These are phyloP conservation scores for Hippoglossus stenolepis DNA, from an alignment of 2,113 vertebrate genomes.

Conservation along the genomic window DNA sequence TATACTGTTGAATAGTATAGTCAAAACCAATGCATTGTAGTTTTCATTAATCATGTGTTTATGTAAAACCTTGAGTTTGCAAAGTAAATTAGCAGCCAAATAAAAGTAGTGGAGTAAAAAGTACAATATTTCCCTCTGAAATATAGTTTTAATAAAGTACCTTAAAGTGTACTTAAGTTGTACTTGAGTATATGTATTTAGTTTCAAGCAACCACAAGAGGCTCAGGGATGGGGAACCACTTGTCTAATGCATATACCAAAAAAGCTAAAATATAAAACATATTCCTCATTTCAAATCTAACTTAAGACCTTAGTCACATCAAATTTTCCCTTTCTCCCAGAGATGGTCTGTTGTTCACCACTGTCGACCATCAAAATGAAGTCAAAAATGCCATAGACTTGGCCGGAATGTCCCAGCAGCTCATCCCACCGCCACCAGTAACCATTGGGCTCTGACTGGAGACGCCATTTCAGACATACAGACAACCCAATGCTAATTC, in stretches of 20 bases:
- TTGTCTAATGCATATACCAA: background rate
- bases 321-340: slow-evolving; percentile 3
- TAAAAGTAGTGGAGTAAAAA: background rate
- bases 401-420: slow-evolving; percentile 41
- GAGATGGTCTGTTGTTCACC: background rate
- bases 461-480: slow-evolving; percentile 33
- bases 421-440: slow-evolving; percentile 36
- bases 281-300: background rate
- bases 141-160: background rate
- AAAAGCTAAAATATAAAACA: background rate
- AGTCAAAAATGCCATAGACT: slow-evolving; percentile 20
- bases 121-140: background rate
- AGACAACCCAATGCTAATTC: slow-evolving; percentile 16
- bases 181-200: background rate
- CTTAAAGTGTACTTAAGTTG: background rate
- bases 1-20: too few species aligned
- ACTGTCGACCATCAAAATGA: slow-evolving; percentile 7
- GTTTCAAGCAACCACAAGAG: background rate
- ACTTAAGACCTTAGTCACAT: slow-evolving; percentile 5
- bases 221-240: background rate
- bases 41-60: too few species aligned
- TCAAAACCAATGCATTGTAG: too few species aligned
- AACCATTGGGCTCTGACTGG: slow-evolving; percentile 14
- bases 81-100: background rate
- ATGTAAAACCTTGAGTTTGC: too few species aligned